Evolutionary conservation across 2,888 invertebrate species (phyloP), one percentile per base, ranked within the genome.

Genomic region (Eupeodes latifasciatus): DNA sequence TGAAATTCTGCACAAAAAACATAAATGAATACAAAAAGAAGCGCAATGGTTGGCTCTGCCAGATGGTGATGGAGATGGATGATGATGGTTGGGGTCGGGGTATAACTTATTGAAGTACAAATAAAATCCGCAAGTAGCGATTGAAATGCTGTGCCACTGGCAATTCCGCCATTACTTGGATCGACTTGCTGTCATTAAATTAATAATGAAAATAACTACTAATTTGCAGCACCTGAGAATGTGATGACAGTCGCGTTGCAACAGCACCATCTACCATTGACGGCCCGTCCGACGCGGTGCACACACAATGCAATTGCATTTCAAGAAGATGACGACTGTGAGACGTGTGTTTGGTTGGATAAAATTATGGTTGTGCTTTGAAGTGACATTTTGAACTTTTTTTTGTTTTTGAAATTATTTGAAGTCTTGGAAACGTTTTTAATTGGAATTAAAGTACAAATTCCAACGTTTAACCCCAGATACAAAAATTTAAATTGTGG

Each of bases 161-260:
- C 61, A 74, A 88, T 81, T 64, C 88, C 16, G 47, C 78, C 64
- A 75, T 82, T 85, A 75, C 81, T 72, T 36, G 61, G 11, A 47
- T 57, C 40, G 57, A 62, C 53, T 47, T 19, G 53, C 85, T 88
- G 85, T 81, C 88, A 88, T 88, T 88, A 88, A 88, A 88, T 88
- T 85, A 85, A 88, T 88, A 88, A 88, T 81, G 81, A 81, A 88
- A 88, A 88, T 88, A 88, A 74, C 88, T 85, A 79, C 88, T 88
- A 88, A 88, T 88, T 88, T 85, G 88, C 88, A 88, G 85, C 88
- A 88, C 88, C 88, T 88, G 88, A 75, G 88, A 85, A 88, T 88
- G 85, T 85, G 85, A 88, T 69, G 85, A 85, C 85, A 77, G 77
- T 59, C 61, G 19, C 19, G 67, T 10, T 11, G 66, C 66, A 66